These are phyloP conservation scores for Stegodyphus mimosarum DNA, from an alignment of 1,140 invertebrate species.

Conservation along the genomic window DNA sequence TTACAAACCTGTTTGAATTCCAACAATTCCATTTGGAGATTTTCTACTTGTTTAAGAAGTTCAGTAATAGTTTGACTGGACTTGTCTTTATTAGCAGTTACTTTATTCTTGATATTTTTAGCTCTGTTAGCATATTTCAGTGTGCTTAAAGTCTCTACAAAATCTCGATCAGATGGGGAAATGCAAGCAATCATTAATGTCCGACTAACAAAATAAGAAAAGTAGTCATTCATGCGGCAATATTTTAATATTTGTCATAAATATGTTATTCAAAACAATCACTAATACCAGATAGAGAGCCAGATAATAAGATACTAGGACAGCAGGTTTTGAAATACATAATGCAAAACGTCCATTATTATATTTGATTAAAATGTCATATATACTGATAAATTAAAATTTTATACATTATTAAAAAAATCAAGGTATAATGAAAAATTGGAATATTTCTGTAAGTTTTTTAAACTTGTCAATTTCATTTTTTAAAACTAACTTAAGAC, in stretches of 20 bases:
- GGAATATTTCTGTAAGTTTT: too few relatives aligned
- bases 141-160: conserved; percentile 98
- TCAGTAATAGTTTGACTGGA: conserved; percentile 91
- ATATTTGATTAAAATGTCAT: too few relatives aligned
- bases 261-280: too few relatives aligned
- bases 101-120: conserved; percentile 96
- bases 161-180: conserved; percentile 95
- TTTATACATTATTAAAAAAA: too few relatives aligned
- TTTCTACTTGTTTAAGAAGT: conserved; percentile 86
- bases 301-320: too few relatives aligned
- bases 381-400: too few relatives aligned
- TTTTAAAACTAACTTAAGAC: neutral
- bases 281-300: too few relatives aligned
- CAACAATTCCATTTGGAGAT: conserved; percentile 87
- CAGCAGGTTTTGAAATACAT: too few relatives aligned
- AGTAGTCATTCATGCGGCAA: neutral
- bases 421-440: too few relatives aligned
- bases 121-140: conserved; percentile 97
- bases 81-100: conserved; percentile 93
- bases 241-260: too few relatives aligned
- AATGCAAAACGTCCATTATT: too few relatives aligned
- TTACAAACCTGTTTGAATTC: conserved; percentile 87
- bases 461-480: neutral
- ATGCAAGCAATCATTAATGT: conserved; percentile 99
- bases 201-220: conserved; percentile 74